A percentile compares a stretch with the other conserved stretches of the same genome.
Conservation (phyloP, 2,797 vertebrate genomes). For the Cygnus olor region DNA sequence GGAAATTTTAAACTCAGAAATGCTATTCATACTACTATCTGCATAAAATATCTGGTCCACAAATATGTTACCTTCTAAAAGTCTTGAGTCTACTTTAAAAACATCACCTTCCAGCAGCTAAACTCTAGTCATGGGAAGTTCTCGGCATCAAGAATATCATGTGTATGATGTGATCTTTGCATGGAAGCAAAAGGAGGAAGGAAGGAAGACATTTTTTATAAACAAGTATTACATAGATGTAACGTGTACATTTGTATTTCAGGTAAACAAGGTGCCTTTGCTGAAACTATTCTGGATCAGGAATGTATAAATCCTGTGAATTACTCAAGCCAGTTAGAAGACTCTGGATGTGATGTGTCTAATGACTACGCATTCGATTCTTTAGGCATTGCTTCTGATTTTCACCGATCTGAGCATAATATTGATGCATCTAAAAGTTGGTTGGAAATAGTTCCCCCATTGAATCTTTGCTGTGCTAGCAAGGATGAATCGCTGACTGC, state of each 20-base stretch:
- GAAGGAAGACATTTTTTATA: not conserved
- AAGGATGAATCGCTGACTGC: constrained; percentile 51
- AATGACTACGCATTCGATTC: constrained; percentile 60
- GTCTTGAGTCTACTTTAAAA: not conserved
- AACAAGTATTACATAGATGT: not conserved
- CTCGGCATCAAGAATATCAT: not conserved
- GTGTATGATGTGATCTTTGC: not conserved
- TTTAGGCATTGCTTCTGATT: constrained; percentile 44
- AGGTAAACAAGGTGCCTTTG: constrained; percentile 54
- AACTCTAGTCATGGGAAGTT: not conserved
- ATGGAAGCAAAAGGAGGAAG: not conserved
- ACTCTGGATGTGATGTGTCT: constrained; percentile 81
- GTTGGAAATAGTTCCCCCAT: constrained; percentile 27
- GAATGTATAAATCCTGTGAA: constrained; percentile 65
- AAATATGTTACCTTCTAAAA: not conserved
- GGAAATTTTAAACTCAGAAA: not conserved
- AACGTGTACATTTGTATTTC: constrained; percentile 57
- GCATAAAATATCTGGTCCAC: not conserved
- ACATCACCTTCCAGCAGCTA: not conserved
- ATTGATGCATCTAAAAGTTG: not conserved
- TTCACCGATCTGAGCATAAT: not conserved
- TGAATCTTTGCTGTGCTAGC: not conserved
- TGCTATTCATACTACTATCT: not conserved
- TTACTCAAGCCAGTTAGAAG: constrained; percentile 63
- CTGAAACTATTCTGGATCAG: constrained; percentile 39